Evolutionary conservation across 2,888 invertebrate species (phyloP).

Genomic region (Drosophila demipolita): DNA sequence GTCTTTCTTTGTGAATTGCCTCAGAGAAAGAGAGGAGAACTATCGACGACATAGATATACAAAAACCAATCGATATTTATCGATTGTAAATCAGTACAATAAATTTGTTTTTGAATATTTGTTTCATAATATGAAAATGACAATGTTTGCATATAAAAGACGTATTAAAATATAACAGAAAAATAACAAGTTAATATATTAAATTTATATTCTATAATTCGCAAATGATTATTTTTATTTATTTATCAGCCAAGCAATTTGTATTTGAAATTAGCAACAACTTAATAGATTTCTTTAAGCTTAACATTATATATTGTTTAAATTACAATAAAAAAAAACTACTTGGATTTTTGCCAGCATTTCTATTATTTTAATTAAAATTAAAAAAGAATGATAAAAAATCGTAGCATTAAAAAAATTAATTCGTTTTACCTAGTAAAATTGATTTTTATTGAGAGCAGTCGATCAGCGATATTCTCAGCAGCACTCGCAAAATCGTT

Average conservation of each 20-base stretch:
- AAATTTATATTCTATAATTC: background rate
- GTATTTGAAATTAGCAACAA: background rate
- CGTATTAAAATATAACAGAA: background rate
- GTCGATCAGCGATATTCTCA: background rate
- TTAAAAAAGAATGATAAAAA: no score
- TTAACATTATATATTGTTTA: background rate
- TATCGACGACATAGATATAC: background rate
- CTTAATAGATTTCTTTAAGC: background rate
- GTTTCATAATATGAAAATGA: background rate
- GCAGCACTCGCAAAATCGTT: background rate
- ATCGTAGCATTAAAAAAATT: background rate
- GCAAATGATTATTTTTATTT: background rate
- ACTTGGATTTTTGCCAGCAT: background rate
- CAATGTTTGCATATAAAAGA: background rate
- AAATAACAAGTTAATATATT: background rate
- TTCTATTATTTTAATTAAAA: background rate
- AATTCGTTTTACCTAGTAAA: background rate
- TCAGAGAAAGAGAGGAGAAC: no score
- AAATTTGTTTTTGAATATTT: background rate
- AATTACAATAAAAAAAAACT: background rate
- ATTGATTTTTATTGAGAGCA: background rate
- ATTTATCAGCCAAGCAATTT: background rate
- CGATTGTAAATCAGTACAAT: background rate
- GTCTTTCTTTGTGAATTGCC: no score
- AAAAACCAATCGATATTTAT: background rate